These are phyloP conservation scores for Tapirus terrestris DNA, from an alignment of 2,113 vertebrate species.

Conservation along the genomic window DNA sequence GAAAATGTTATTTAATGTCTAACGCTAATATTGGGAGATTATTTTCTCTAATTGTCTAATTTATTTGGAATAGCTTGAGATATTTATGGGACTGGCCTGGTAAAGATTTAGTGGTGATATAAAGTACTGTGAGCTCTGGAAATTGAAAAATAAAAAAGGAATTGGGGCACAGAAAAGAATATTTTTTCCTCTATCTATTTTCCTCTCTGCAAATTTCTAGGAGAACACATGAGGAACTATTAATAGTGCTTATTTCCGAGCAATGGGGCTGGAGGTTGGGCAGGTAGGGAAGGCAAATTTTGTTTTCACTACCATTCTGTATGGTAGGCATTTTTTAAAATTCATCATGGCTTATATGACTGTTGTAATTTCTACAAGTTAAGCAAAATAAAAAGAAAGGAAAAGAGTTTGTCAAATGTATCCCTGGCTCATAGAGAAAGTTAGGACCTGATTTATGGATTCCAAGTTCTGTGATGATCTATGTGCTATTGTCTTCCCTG, in stretches of 20 bases:
- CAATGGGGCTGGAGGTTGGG: neutral
- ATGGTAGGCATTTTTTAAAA: neutral
- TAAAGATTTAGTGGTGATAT: conserved; percentile 49
- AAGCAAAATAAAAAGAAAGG: neutral
- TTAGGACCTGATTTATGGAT: neutral
- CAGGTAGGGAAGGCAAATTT: neutral
- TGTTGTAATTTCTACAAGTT: neutral
- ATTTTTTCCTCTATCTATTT: conserved; percentile 58
- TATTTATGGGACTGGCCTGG: conserved; percentile 52
- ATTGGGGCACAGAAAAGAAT: conserved; percentile 65
- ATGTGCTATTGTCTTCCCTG: neutral
- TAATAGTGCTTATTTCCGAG: conserved; percentile 59
- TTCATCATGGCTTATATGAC: neutral
- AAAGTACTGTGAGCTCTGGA: conserved; percentile 47
- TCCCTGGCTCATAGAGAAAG: neutral
- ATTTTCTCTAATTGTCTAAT: neutral
- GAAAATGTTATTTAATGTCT: neutral
- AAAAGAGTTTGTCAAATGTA: neutral
- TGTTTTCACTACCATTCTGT: neutral
- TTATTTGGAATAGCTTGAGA: conserved; percentile 45
- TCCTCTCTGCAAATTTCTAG: conserved; percentile 63
- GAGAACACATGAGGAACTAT: conserved; percentile 57
- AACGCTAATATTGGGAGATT: neutral
- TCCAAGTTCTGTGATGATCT: neutral
- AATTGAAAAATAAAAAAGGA: neutral